Percentiles rank a stretch among this genome's conserved stretches.
phyloP scores from a whole-genome alignment of 1,140 invertebrate species.

The Arctopsyche grandis region DNA sequence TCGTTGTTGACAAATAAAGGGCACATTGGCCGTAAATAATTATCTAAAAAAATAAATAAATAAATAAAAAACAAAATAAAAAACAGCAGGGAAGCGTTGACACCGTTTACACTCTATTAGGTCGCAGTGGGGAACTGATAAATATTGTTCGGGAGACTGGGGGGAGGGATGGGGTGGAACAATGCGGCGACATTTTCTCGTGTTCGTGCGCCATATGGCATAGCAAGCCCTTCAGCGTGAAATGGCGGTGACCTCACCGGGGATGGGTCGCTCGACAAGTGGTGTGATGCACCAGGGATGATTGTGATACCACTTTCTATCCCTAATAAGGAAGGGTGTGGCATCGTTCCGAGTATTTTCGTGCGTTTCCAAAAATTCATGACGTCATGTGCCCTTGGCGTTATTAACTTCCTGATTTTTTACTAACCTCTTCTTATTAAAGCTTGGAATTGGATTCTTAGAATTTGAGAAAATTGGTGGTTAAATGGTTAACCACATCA shows the following conservation, averaged over 20 bases:
- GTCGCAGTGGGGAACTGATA: slow-evolving; percentile 10
- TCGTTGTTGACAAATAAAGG: slow-evolving; percentile 15
- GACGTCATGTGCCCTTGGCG: too few species aligned
- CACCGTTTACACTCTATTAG: slow-evolving; percentile 34
- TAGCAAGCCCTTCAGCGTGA: not conserved
- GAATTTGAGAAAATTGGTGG: too few species aligned
- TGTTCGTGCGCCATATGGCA: slow-evolving; percentile 29
- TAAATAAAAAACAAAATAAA: slow-evolving; percentile 3
- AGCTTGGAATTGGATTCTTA: too few species aligned
- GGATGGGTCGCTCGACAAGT: slow-evolving; percentile 4
- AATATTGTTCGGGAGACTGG: not conserved
- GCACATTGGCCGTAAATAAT: slow-evolving; percentile 11
- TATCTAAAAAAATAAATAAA: slow-evolving; percentile 11
- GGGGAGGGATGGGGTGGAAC: not conserved
- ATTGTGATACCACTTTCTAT: not conserved
- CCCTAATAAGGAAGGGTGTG: not conserved
- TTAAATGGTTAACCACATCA: too few species aligned
- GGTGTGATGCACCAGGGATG: slow-evolving; percentile 8
- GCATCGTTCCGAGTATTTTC: not conserved
- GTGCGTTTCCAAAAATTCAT: too few species aligned
- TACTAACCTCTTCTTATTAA: too few species aligned
- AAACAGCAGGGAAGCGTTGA: slow-evolving; percentile 22
- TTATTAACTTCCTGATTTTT: too few species aligned
- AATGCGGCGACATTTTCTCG: slow-evolving; percentile 23
- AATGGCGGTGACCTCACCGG: slow-evolving; percentile 33